A percentile compares a stretch with the other conserved stretches of the same genome.
phyloP scores from a whole-genome alignment of 2,797 vertebrate species.

The Eleutherodactylus coqui region DNA sequence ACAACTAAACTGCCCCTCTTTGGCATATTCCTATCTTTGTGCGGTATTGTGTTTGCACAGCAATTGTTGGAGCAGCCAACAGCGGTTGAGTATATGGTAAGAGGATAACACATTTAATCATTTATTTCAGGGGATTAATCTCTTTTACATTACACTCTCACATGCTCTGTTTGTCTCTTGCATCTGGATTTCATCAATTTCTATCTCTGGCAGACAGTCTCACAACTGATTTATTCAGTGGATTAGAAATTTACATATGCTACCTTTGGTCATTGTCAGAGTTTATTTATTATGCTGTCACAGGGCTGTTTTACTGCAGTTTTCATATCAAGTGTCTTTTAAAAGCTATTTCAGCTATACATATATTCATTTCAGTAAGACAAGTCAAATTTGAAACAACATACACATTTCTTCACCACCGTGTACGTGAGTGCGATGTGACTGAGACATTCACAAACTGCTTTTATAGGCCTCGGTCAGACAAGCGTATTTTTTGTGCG shows the following conservation, averaged over 20 bases:
- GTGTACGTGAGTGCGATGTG: not conserved
- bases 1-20: not conserved
- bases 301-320: not conserved
- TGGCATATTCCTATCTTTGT: not conserved
- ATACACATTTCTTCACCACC: too few relatives aligned
- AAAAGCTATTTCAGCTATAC: not conserved
- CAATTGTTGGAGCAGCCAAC: not conserved
- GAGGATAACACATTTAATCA: conserved; percentile 19
- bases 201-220: conserved; percentile 16
- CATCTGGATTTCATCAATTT: conserved; percentile 32
- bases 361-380: not conserved
- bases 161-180: not conserved
- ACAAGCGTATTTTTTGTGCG: too few relatives aligned
- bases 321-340: not conserved
- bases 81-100: conserved; percentile 16
- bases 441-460: not conserved
- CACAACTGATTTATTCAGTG: conserved; percentile 26
- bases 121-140: conserved; percentile 30
- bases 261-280: conserved; percentile 19
- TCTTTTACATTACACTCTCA: not conserved
- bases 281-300: not conserved
- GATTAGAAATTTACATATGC: conserved; percentile 30
- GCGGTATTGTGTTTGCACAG: not conserved
- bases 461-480: not conserved
- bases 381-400: too few relatives aligned